Base-by-base conservation (phyloP, 2,888 invertebrate genomes). In the Rhorus exstirpatorius region DNA sequence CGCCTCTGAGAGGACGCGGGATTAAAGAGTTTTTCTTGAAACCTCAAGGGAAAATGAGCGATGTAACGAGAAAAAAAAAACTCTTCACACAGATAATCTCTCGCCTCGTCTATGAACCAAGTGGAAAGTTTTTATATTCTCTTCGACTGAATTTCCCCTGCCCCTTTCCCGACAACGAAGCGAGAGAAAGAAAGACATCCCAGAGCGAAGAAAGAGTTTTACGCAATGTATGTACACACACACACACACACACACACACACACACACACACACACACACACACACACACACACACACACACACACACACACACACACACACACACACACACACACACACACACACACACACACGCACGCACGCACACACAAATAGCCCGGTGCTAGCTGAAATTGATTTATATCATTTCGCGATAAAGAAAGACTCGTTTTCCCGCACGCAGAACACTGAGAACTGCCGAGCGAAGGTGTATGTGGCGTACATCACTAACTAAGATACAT, bases 1-100 rank as follows among this genome's bases (percentile, higher is more conserved):
- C 49, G 12, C 55, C 44, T 67, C 58, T 70, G 35, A 68, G 75
- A 46, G 61, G 79, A 53, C 46, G n/a, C 65, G 12, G 71, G 38
- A 77, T 78, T 74, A 61, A 78, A 74, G 63, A 38, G 89, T 91
- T 91, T 90, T 80, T 72, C 12, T 26, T 44, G 51, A n/a, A 31
- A 46, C 49, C 31, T 53, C 60, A 46, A 53, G 55, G 24, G 35
- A 75, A 75, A 65, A 68, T 70, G 60, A 46, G 26, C 72, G 74
- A 68, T 55, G 35, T 19, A 49, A 65, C 2, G 10, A 19, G 7
- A 38, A 26, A 26, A 49, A 79, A 58, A 65, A 49, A 46, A 61
- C 14, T 24, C 51, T 67, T 35, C 12, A 51, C 51, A 65, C 26
- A 58, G 72, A 67, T 44, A 79, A 74, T 79, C 68, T 74, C 24